Percentiles rank a stretch among this genome's conserved stretches.
These are phyloP conservation scores for Nineta flava DNA, from an alignment of 2,888 invertebrate species.

Conservation along the genomic window DNA sequence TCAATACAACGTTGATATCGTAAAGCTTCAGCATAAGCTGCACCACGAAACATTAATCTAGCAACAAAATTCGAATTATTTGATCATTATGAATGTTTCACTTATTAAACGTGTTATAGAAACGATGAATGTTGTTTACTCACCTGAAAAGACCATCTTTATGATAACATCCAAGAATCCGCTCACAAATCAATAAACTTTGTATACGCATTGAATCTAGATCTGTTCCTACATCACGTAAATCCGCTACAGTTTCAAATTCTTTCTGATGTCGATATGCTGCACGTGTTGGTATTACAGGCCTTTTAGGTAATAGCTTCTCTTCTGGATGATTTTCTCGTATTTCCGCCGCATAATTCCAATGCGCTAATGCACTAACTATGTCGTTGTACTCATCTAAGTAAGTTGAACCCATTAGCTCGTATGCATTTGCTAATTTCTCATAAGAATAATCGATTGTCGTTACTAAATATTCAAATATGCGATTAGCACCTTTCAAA, in stretches of 20 bases:
- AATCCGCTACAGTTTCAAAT: constrained; percentile 54
- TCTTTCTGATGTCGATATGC: constrained; percentile 56
- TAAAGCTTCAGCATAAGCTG: constrained; percentile 53
- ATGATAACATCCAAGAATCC: constrained; percentile 72
- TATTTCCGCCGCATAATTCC: constrained; percentile 64
- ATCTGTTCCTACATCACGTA: constrained; percentile 58
- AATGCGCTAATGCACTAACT: constrained; percentile 50
- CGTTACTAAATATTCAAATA: constrained; percentile 52
- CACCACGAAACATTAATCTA: constrained; percentile 38
- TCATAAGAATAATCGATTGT: constrained; percentile 44
- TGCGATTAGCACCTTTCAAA: constrained; percentile 57
- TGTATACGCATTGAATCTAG: constrained; percentile 76
- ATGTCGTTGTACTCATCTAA: constrained; percentile 76
- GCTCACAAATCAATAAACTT: constrained; percentile 71
- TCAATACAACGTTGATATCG: constrained; percentile 73
- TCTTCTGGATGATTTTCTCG: constrained; percentile 23
- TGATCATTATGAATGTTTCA: too few species aligned
- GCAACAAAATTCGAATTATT: constrained; percentile 9
- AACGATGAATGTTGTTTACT: background rate
- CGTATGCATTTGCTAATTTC: constrained; percentile 69
- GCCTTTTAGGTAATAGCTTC: constrained; percentile 30
- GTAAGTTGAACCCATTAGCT: constrained; percentile 75
- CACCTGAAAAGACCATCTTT: constrained; percentile 65
- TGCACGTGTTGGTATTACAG: constrained; percentile 35
- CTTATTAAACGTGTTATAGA: too few species aligned